Evolutionary conservation across 2,113 vertebrate species (phyloP).

Genomic region (Odobenus rosmarus): DNA sequence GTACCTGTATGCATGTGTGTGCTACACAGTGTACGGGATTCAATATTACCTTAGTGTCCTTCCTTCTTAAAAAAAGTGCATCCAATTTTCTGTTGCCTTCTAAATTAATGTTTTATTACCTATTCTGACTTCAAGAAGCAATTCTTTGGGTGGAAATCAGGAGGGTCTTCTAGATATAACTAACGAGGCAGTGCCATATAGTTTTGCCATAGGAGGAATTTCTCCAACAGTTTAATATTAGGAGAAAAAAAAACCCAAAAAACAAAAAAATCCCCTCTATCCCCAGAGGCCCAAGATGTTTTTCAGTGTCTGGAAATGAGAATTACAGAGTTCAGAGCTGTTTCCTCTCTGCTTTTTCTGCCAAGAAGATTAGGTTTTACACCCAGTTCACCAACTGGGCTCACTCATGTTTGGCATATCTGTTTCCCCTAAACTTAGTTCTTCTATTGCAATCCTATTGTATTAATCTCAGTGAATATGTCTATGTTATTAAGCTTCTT

Average conservation of each 20-base stretch:
- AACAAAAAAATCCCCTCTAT: background rate
- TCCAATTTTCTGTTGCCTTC: background rate
- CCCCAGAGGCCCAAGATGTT: background rate
- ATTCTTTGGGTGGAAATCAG: constrained; percentile 70
- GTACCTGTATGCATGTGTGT: background rate
- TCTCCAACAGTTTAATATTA: background rate
- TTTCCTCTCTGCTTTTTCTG: background rate
- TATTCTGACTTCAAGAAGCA: constrained; percentile 28
- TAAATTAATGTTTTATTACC: constrained; percentile 36
- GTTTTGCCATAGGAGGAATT: background rate
- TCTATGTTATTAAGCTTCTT: background rate
- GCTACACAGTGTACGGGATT: fast-evolving
- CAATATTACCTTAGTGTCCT: background rate
- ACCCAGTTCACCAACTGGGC: background rate
- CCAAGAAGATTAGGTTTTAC: background rate
- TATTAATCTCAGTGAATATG: background rate
- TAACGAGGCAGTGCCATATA: background rate
- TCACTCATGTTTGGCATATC: background rate
- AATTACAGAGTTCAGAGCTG: background rate
- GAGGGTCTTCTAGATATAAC: constrained; percentile 53
- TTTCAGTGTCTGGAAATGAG: background rate
- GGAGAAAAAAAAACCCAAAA: background rate
- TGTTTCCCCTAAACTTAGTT: background rate
- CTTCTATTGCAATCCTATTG: constrained; percentile 3
- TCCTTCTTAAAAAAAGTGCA: background rate